phyloP scores from a whole-genome alignment of 2,888 invertebrate species.

The Mythimna albipuncta region DNA sequence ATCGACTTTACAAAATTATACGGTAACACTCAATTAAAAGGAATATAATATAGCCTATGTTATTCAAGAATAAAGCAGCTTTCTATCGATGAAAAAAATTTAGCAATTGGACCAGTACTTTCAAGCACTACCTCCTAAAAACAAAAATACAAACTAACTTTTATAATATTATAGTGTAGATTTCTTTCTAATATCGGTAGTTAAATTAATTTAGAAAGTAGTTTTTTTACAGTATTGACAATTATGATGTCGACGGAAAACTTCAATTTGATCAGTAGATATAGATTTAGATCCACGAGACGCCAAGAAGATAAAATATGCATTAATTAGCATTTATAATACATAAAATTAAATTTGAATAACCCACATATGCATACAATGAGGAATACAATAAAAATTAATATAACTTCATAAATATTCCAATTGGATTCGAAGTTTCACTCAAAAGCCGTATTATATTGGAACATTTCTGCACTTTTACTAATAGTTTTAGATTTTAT shows the following conservation, averaged over 20 bases:
- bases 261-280: background rate
- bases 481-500: constrained; percentile 6
- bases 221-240: background rate
- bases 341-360: constrained; percentile 15
- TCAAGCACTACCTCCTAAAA: too few species aligned
- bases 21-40: too few species aligned
- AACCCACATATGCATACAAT: constrained; percentile 28
- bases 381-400: constrained; percentile 36
- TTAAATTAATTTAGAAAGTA: too few species aligned
- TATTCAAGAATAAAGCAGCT: too few species aligned
- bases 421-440: constrained; percentile 18
- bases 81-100: too few species aligned
- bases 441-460: constrained; percentile 10
- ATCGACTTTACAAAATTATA: too few species aligned
- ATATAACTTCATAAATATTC: constrained; percentile 37
- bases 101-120: too few species aligned
- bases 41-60: too few species aligned
- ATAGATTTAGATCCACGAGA: background rate
- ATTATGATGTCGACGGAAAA: background rate
- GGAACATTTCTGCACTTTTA: background rate
- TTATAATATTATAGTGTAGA: too few species aligned
- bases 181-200: too few species aligned
- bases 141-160: too few species aligned
- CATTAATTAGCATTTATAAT: constrained; percentile 28
- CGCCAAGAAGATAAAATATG: background rate